A percentile compares a stretch with the other conserved stretches of the same genome.
Evolutionary conservation across 2,113 vertebrate genomes (phyloP).

Genomic region (Larimichthys polyactis): DNA sequence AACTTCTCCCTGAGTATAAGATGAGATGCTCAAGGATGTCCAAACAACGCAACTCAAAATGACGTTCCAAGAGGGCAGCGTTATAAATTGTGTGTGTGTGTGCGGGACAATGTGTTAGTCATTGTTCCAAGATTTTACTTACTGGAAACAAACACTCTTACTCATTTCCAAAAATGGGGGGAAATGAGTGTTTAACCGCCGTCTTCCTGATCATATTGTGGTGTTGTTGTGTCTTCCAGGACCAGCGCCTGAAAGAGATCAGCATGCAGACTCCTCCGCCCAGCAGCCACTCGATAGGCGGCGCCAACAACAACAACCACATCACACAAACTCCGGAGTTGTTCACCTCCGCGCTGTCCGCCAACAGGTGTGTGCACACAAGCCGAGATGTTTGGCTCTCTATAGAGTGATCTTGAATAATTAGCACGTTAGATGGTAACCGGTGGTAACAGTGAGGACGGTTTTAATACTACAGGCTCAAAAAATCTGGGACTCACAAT

Average conservation of each 20-base stretch:
- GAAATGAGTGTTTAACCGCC: conserved; percentile 32
- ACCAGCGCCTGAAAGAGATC: conserved; percentile 92
- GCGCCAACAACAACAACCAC: conserved; percentile 86
- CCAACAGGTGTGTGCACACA: conserved; percentile 85
- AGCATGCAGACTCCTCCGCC: conserved; percentile 88
- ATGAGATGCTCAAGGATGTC: neutral
- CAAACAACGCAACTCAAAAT: neutral
- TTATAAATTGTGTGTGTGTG: neutral
- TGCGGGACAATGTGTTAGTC: neutral
- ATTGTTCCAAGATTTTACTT: neutral
- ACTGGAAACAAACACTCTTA: conserved; percentile 29
- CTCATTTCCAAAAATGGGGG: neutral
- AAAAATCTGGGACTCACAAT: too few relatives aligned
- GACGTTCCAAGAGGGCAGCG: neutral
- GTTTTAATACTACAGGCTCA: too few relatives aligned
- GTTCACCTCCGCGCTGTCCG: conserved; percentile 84
- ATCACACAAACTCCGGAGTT: conserved; percentile 82
- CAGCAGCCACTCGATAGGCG: conserved; percentile 88
- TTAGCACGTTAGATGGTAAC: neutral
- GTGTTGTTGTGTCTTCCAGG: conserved; percentile 75
- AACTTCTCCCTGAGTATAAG: neutral
- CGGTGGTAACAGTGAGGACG: too few relatives aligned
- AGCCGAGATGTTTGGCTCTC: neutral
- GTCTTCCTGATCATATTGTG: conserved; percentile 30
- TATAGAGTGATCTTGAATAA: too few relatives aligned